These are phyloP conservation scores for Tadarida brasiliensis DNA, from an alignment of 2,797 vertebrate genomes.

Conservation along the genomic window DNA sequence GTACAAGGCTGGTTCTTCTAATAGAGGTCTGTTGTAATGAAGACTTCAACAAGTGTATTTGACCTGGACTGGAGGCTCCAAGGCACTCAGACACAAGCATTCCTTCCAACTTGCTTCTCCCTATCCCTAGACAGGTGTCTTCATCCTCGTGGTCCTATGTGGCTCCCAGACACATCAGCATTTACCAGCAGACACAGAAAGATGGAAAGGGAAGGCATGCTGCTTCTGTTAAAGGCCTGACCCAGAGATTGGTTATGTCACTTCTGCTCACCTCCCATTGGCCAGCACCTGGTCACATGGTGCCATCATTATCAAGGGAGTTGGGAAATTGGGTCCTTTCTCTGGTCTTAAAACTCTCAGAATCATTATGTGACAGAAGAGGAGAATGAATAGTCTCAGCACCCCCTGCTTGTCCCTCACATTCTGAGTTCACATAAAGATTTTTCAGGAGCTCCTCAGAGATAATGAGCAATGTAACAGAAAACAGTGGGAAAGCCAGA, in stretches of 20 bases:
- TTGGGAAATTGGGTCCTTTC: not conserved
- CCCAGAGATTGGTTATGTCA: too few relatives aligned
- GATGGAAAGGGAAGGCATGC: not conserved
- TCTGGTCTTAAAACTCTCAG: not conserved
- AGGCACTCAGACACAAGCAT: not conserved
- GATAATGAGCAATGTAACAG: accelerated
- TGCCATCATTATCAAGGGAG: not conserved
- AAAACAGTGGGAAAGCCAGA: not conserved
- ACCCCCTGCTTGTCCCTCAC: too few relatives aligned
- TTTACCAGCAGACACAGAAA: not conserved
- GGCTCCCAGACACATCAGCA: not conserved
- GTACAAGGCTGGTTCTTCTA: not conserved
- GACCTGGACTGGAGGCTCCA: not conserved
- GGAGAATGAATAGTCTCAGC: not conserved
- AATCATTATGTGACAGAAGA: not conserved
- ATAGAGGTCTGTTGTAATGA: not conserved
- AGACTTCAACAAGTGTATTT: not conserved
- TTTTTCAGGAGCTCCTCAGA: not conserved
- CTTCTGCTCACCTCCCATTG: not conserved
- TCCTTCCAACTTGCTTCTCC: not conserved
- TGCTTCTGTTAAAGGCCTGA: not conserved
- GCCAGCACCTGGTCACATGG: not conserved
- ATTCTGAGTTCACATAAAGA: not conserved
- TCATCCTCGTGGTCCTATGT: not conserved
- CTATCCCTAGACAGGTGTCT: not conserved